Evolutionary conservation across 2,888 invertebrate species (phyloP), one percentile per base, ranked within the genome.

Genomic region (Tethea ocularis): DNA sequence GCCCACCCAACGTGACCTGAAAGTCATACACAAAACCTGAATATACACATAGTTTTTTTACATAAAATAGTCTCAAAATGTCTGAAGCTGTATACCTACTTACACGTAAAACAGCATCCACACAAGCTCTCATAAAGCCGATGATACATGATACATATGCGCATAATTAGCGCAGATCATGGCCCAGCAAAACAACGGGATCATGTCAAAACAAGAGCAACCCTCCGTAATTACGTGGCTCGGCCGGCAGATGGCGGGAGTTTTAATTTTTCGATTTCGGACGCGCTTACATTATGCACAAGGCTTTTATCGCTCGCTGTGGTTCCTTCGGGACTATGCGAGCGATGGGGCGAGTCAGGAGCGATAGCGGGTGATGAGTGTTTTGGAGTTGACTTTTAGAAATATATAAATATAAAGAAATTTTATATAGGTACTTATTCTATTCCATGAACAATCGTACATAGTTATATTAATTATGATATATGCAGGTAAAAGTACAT

Each of bases 211-310:
- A 81, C 82, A 80, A 65, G 75, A 76, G 20, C 46, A 46, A 46
- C 82, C 81, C 81, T 75, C 71, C 73, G 82, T 84, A 87, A 87
- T 87, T 86, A 86, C 80, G 75, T 80, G 71, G 66, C 74, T 72
- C 78, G 76, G 75, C 82, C 84, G 86, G 81, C 90, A 91, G 91
- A 91, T 91, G 92, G 89, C 86, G 83, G 79, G 83, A 86, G 87
- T 90, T 91, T 87, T 91, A 91, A 92, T 92, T 91, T 92, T 91
- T 92, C 92, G 91, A 91, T 92, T 91, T 92, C 90, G 92, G 89
- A 88, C 92, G 84, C 80, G 79, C 70, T 77, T 92, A 83, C 88
- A 91, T 91, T 87, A 92, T 92, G 91, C 86, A 92, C 88, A 88
- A 90, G 81, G 92, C 92, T 91, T 92, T 92, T 92, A 92, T 92